Conservation (phyloP, 2,797 vertebrate species). For the Tenualosa ilisha region DNA sequence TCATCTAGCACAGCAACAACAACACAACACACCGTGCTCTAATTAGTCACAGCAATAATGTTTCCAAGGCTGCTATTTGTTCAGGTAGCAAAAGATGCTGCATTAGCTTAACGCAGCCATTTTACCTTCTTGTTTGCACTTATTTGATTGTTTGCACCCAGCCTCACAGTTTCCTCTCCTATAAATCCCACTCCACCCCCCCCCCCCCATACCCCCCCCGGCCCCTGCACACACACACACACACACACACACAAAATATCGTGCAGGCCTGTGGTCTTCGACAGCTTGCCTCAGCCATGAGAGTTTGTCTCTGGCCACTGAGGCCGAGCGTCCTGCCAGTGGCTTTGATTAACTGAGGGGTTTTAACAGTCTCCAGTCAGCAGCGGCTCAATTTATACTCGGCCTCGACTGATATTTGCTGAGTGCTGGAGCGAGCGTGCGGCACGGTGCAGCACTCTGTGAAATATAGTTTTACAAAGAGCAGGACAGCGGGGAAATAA, state of each 20-base stretch:
- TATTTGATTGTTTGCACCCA: neutral
- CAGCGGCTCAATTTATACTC: conserved; percentile 29
- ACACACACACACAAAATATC: too few relatives aligned
- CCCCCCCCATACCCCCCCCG: neutral
- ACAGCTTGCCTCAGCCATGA: neutral
- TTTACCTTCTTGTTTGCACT: neutral
- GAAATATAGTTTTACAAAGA: conserved; percentile 36
- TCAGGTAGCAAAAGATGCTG: neutral
- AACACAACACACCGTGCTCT: neutral
- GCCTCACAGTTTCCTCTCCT: neutral
- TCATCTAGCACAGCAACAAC: neutral
- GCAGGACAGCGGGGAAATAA: conserved; percentile 38
- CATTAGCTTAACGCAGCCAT: neutral
- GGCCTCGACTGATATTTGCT: neutral
- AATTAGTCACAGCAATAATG: conserved; percentile 8
- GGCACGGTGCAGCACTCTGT: neutral
- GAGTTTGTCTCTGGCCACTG: neutral
- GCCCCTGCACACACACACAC: neutral
- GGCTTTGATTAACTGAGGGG: conserved; percentile 54
- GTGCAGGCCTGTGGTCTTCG: neutral
- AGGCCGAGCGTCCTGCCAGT: conserved; percentile 38
- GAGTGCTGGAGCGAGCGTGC: neutral
- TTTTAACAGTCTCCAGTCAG: conserved; percentile 49
- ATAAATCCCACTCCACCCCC: too few relatives aligned
- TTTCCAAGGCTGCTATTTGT: neutral